Percentiles rank a stretch among this genome's conserved stretches.
These are phyloP conservation scores for Brachypalpus laphriformis DNA, from an alignment of 2,888 invertebrate species.

Conservation along the genomic window DNA sequence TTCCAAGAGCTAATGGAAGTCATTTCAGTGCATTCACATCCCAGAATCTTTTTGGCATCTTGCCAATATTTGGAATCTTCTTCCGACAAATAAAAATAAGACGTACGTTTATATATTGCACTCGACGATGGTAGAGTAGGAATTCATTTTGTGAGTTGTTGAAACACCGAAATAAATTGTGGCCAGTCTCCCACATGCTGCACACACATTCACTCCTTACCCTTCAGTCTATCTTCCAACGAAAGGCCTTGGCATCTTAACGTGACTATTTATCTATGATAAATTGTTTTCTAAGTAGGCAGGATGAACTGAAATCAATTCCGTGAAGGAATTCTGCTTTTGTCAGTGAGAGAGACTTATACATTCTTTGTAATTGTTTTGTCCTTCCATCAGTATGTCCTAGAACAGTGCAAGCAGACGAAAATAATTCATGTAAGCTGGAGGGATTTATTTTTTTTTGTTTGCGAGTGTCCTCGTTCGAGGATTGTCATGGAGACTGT, in stretches of 20 bases:
- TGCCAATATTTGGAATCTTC: constrained; percentile 47
- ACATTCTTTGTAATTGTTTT: constrained; percentile 64
- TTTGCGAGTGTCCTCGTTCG: constrained; percentile 2
- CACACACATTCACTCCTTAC: neutral
- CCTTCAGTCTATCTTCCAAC: constrained; percentile 9
- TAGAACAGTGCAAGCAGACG: constrained; percentile 29
- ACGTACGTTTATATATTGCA: constrained; percentile 12
- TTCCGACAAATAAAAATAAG: neutral
- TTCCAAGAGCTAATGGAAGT: constrained; percentile 56
- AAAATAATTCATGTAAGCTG: constrained; percentile 67
- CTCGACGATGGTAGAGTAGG: constrained; percentile 1
- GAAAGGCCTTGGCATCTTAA: constrained; percentile 66
- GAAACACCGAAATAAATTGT: constrained; percentile 66
- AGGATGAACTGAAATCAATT: constrained; percentile 74
- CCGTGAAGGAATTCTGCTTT: constrained; percentile 68
- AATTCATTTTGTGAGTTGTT: constrained; percentile 48
- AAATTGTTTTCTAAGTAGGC: constrained; percentile 74
- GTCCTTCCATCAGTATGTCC: constrained; percentile 59
- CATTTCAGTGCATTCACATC: constrained; percentile 59
- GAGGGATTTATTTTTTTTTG: constrained; percentile 32
- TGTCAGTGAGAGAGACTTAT: constrained; percentile 55
- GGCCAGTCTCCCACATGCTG: constrained; percentile 36
- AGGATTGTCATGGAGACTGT: constrained; percentile 12
- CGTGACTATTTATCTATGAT: constrained; percentile 74
- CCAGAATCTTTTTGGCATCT: constrained; percentile 47